Evolutionary conservation across 37 sponge, comb jelly and placozoan species (phyloP), one percentile per base, ranked within the genome.

Genomic region (Bolinopsis microptera): DNA sequence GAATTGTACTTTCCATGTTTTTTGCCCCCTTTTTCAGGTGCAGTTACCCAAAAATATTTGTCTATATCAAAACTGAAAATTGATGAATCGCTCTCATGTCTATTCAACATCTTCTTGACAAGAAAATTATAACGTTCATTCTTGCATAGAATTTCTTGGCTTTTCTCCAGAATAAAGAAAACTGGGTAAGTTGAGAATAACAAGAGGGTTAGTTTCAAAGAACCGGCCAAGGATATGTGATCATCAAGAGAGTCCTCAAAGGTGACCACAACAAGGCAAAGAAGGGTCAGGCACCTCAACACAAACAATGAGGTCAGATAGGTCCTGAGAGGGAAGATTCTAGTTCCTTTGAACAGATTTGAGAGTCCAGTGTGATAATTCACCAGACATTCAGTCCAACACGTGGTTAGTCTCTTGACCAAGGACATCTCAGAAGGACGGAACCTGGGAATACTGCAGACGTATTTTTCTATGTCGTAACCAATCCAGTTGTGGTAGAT

Each of bases 401-500:
- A 35, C 37, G 8, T 39, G 41, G 61, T n/a, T 8, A 86, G 13
- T 26, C 16, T 23, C 26, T 23, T 18, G 2, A 86, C 1, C 30
- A 86, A 26, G n/a, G 61, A 18, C 3, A n/a, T 26, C 23, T 39
- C 36, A 2, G 41, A 22, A 26, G 90, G 90, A 31, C 21, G 22
- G 35, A 77, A 77, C 22, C 33, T 13, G 0, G 41, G 31, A 2
- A 86, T 86, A 30, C 31, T 30, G 30, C 90, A 86, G 1, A 16
- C 26, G 24, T 41, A 86, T 13, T n/a, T 86, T 26, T 86, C 35
- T 28, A 41, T 41, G n/a, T 86, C 61, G 26, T 36, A 39, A 1
- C 90, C 90, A 22, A 86, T 39, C 90, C 90, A 86, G n/a, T 41
- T 41, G 48, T 86, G 37, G 31, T 41, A 86, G 2, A 41, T 40